These are phyloP conservation scores for Emydura subglobosa DNA, from an alignment of 2,113 vertebrate genomes.

Conservation along the genomic window DNA sequence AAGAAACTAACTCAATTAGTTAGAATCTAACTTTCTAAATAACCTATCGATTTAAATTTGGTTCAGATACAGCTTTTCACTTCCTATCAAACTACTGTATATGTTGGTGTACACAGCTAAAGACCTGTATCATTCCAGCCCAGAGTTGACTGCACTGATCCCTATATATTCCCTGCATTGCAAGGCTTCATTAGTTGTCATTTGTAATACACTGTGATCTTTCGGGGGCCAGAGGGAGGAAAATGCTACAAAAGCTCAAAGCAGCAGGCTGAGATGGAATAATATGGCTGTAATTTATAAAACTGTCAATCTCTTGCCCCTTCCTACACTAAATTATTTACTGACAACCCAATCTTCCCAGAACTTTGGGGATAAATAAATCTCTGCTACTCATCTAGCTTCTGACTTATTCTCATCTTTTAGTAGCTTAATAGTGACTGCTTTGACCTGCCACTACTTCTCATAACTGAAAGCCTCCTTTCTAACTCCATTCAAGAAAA, in stretches of 20 bases:
- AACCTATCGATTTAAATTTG: background rate
- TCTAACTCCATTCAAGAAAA: background rate
- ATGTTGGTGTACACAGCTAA: background rate
- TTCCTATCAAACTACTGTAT: background rate
- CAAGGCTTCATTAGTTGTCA: background rate
- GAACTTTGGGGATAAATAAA: background rate
- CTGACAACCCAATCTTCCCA: background rate
- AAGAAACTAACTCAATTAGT: background rate
- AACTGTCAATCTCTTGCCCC: background rate
- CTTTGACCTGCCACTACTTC: background rate
- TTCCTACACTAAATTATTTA: background rate
- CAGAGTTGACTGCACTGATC: background rate
- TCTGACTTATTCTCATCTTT: background rate
- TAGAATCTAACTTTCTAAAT: background rate
- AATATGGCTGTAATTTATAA: background rate
- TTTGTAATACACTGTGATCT: background rate
- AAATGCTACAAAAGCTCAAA: background rate
- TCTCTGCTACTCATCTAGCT: background rate
- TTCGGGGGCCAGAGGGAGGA: background rate
- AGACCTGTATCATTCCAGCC: rapidly evolving
- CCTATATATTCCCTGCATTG: background rate
- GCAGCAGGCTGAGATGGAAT: background rate
- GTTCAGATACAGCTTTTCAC: background rate
- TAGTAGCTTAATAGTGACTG: background rate
- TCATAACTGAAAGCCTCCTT: background rate